Evolutionary conservation across 2,797 vertebrate genomes (phyloP), one percentile per base, ranked within the genome.

Genomic region (Scleropages formosus): DNA sequence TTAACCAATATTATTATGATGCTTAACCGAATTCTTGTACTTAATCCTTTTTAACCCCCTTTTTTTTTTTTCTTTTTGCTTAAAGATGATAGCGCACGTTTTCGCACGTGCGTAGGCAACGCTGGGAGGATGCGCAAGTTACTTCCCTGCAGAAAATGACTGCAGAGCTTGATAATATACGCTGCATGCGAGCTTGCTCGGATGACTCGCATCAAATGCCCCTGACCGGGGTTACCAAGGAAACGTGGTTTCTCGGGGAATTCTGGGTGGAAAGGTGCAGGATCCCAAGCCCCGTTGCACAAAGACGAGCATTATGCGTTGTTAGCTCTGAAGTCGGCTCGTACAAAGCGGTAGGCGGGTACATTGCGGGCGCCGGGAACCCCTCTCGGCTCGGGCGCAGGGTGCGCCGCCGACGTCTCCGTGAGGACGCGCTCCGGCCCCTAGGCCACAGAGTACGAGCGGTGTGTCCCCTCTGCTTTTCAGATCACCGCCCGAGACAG

Each of bases 211-310:
- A 53, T 60, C 51, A 58, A 56, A 69, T 75, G 56, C 65, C 63
- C 64, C 27, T 51, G 63, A 66, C 64, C 13, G 39, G 31, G 49
- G 73, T 75, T 67, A 75, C 73, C 73, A 67, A 59, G 73, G 61
- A 59, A 75, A 75, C 51, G 49, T 16, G 26, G 20, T 75, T 66
- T 75, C 27, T 64, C 22, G 12, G 63, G 73, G 73, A 20, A 65
- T 51, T 39, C 47, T 65, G 49, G 49, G 9, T 58, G 64, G 31
- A 46, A 58, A 75, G 64, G 22, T 74, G 27, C 4, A 44, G 47
- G 47, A 26, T 26, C 16, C 10, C 18, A 12, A 0, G 18, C 44
- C 13, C 8, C 1, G 18, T 13, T 56, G 16, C 16, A 16, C 4
- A 46, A 46, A 56, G 68, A 12, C 26, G 70, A 68, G 13, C 15